Evolutionary conservation across 2,888 invertebrate genomes (phyloP).

Genomic region (Orthosia gracilis): DNA sequence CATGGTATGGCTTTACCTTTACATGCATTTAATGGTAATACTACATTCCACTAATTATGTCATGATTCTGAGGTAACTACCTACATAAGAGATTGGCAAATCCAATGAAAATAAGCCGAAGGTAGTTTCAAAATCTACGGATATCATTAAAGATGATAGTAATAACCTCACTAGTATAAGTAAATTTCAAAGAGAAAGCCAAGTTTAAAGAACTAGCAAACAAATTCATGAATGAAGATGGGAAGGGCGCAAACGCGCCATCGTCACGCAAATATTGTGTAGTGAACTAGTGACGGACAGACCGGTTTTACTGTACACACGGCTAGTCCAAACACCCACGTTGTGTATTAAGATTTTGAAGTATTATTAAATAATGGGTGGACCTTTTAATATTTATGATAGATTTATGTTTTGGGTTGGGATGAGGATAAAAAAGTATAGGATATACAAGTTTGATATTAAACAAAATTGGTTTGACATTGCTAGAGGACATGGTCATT

Average conservation of each 20-base stretch:
- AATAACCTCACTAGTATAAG: neutral
- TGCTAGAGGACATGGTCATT: constrained; percentile 19
- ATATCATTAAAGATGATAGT: neutral
- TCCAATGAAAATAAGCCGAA: neutral
- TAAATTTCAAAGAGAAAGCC: constrained; percentile 65
- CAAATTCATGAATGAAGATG: constrained; percentile 78
- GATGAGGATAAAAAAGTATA: constrained; percentile 36
- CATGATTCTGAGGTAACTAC: neutral
- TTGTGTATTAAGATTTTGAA: constrained; percentile 68
- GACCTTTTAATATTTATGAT: constrained; percentile 43
- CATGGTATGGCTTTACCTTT: constrained; percentile 14
- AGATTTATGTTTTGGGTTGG: constrained; percentile 53
- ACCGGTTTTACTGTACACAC: constrained; percentile 84
- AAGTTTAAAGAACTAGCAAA: constrained; percentile 54
- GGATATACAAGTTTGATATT: constrained; percentile 18
- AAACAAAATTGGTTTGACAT: constrained; percentile 32
- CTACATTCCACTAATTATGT: constrained; percentile 8
- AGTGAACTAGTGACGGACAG: constrained; percentile 75
- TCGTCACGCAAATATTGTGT: constrained; percentile 84
- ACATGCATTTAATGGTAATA: constrained; percentile 20
- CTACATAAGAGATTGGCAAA: neutral
- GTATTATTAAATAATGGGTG: constrained; percentile 64
- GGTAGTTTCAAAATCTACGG: neutral
- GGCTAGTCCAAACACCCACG: constrained; percentile 74
- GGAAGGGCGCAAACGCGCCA: constrained; percentile 75